Conservation (phyloP, 1,140 invertebrate genomes). For the Musca domestica region DNA sequence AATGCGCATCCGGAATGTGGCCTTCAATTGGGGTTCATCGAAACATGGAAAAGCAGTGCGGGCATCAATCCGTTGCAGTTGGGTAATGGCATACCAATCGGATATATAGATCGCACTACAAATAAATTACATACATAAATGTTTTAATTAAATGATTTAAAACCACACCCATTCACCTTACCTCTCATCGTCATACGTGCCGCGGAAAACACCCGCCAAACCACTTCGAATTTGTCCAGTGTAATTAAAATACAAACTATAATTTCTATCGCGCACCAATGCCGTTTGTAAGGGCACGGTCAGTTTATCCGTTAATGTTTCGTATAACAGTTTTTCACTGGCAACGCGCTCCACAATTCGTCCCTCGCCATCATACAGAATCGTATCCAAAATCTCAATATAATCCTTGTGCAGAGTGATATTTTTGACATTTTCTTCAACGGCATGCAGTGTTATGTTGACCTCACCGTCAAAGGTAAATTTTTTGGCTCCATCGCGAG, state of each 20-base stretch:
- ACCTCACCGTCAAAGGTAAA: slow-evolving; percentile 64
- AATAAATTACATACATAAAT: background rate
- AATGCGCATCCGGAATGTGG: slow-evolving; percentile 70
- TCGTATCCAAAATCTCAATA: slow-evolving; percentile 28
- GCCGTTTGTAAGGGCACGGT: slow-evolving; percentile 30
- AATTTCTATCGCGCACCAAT: slow-evolving; percentile 20
- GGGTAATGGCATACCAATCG: slow-evolving; percentile 70
- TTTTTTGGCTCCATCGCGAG: slow-evolving; percentile 53
- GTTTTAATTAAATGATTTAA: no score
- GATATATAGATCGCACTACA: slow-evolving; percentile 28
- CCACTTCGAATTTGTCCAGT: slow-evolving; percentile 53
- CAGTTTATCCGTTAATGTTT: slow-evolving; percentile 36
- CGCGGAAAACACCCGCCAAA: slow-evolving; percentile 61
- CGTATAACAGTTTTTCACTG: slow-evolving; percentile 24
- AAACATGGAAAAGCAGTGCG: slow-evolving; percentile 86
- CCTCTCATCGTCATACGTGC: slow-evolving; percentile 29
- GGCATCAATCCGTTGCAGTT: slow-evolving; percentile 82
- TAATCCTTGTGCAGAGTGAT: slow-evolving; percentile 66
- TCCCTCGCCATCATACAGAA: slow-evolving; percentile 26
- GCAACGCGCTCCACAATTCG: background rate
- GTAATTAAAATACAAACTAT: slow-evolving; percentile 49
- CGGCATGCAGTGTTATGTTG: slow-evolving; percentile 55
- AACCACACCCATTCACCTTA: slow-evolving; percentile 15
- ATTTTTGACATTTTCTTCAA: slow-evolving; percentile 33
- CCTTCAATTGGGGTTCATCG: slow-evolving; percentile 85